Evolutionary conservation across 2,113 vertebrate genomes (phyloP).

Genomic region (Lophochroa leadbeateri): DNA sequence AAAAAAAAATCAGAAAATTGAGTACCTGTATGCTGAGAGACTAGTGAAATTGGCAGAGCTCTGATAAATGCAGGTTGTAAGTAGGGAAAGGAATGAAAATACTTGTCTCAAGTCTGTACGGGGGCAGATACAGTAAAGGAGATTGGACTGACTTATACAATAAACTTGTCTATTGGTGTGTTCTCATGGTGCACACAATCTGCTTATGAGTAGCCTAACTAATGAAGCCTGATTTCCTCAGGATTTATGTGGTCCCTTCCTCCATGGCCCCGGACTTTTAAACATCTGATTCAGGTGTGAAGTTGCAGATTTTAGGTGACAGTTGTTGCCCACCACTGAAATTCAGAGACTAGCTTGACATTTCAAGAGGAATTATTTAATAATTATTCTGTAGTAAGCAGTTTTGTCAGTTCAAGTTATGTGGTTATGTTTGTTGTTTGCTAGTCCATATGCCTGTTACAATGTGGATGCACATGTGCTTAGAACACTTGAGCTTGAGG

Average conservation of each 20-base stretch:
- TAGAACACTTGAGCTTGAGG: not conserved
- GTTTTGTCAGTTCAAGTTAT: not conserved
- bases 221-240: not conserved
- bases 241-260: not conserved
- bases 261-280: not conserved
- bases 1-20: not conserved
- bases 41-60: not conserved
- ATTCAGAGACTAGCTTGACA: not conserved
- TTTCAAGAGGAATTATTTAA: not conserved
- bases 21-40: not conserved
- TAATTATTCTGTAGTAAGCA: not conserved
- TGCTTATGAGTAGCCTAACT: not conserved
- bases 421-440: not conserved
- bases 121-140: not conserved
- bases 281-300: not conserved
- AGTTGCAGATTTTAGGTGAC: not conserved
- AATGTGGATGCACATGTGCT: not conserved
- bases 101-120: not conserved
- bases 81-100: not conserved
- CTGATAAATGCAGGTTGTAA: not conserved
- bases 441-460: not conserved
- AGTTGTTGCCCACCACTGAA: not conserved
- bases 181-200: not conserved
- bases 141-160: not conserved
- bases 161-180: not conserved